A percentile compares a stretch with the other conserved stretches of the same genome.
phyloP scores from a whole-genome alignment of 2,797 vertebrate genomes.

The Lemur catta region DNA sequence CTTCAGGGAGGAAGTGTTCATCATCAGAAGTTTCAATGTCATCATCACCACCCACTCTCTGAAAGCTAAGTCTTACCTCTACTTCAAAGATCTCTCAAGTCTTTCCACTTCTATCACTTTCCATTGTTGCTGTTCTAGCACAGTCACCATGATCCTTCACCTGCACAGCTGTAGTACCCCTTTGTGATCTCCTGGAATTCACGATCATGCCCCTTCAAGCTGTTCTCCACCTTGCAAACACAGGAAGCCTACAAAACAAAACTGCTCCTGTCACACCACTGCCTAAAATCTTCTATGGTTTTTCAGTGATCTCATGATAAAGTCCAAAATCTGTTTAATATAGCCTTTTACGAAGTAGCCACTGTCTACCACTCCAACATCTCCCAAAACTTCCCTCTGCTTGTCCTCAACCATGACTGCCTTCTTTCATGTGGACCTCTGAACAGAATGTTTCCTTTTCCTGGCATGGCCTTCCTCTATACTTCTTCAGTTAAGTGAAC shows the following conservation, averaged over 20 bases:
- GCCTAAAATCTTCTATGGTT: not conserved
- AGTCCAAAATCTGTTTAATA: not conserved
- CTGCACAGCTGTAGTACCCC: not conserved
- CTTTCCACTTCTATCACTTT: not conserved
- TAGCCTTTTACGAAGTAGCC: not conserved
- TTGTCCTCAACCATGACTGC: rapidly evolving
- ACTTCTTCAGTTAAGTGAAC: not conserved
- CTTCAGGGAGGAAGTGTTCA: not conserved
- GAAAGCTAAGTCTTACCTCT: not conserved
- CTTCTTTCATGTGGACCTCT: too few species aligned
- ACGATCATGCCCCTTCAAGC: too few species aligned
- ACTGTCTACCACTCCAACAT: not conserved
- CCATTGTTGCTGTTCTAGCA: not conserved
- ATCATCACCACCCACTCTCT: too few species aligned
- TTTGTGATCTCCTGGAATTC: not conserved
- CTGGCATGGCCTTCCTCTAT: too few species aligned
- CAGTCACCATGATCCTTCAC: not conserved
- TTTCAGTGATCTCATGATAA: not conserved
- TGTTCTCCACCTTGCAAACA: not conserved
- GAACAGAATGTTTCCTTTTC: too few species aligned
- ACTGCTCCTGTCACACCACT: not conserved
- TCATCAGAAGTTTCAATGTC: not conserved
- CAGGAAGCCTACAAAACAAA: not conserved
- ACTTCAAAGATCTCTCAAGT: not conserved
- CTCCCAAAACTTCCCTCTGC: not conserved